phyloP scores from a whole-genome alignment of 2,888 invertebrate species.

The Ophioninae sp. region DNA sequence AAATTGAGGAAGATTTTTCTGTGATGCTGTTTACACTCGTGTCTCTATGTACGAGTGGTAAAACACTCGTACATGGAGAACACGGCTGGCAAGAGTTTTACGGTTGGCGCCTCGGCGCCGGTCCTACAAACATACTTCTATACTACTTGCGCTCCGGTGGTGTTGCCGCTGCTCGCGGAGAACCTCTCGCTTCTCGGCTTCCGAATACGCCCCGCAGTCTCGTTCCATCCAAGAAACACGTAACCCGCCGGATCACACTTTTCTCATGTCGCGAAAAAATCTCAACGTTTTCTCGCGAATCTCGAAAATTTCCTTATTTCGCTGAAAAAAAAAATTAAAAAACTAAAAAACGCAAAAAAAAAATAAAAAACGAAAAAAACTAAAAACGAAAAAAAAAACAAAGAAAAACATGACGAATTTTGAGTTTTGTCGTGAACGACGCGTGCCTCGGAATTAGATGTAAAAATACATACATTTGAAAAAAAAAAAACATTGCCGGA shows the following conservation, averaged over 20 bases:
- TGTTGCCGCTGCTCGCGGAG: conserved; percentile 31
- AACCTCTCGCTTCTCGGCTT: conserved; percentile 55
- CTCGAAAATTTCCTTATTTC: conserved; percentile 4
- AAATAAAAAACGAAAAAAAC: too few relatives aligned
- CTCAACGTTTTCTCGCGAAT: conserved; percentile 13
- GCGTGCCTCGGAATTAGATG: not conserved
- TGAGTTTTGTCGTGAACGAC: not conserved
- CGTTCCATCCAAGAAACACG: conserved; percentile 66
- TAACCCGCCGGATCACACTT: conserved; percentile 58
- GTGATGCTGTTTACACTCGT: conserved; percentile 5
- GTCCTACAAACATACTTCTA: conserved; percentile 59
- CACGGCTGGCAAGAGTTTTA: conserved; percentile 35
- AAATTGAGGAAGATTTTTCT: conserved; percentile 10
- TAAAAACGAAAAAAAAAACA: too few relatives aligned
- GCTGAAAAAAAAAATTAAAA: not conserved
- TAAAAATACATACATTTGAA: not conserved
- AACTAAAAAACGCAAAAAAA: too few relatives aligned
- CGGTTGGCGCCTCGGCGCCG: conserved; percentile 68
- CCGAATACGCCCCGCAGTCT: conserved; percentile 68
- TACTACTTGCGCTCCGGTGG: conserved; percentile 55
- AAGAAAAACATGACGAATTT: not conserved
- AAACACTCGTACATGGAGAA: conserved; percentile 15
- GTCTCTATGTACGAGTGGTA: conserved; percentile 13
- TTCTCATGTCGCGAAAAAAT: conserved; percentile 36
- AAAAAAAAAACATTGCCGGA: not conserved